Evolutionary conservation across 2,113 vertebrate species (phyloP).

Genomic region (Saimiri boliviensis): DNA sequence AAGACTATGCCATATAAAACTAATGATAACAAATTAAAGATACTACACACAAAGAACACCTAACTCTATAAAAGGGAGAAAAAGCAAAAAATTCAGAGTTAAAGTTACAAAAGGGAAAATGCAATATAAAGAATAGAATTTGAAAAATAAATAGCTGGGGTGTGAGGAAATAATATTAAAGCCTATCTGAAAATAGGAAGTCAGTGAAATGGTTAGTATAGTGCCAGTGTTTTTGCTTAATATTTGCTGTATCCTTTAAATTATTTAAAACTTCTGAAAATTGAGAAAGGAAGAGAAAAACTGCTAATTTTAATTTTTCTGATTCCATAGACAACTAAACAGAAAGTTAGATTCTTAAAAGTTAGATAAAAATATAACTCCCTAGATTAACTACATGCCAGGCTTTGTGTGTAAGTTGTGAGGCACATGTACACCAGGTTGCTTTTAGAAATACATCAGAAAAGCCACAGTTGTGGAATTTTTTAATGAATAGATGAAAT

Average conservation of each 20-base stretch:
- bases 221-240: not conserved
- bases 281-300: not conserved
- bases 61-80: not conserved
- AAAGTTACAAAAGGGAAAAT: not conserved
- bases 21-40: not conserved
- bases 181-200: not conserved
- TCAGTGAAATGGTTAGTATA: not conserved
- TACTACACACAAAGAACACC: not conserved
- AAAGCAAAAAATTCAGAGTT: not conserved
- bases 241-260: not conserved
- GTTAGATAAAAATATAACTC: not conserved
- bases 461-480: not conserved
- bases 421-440: not conserved
- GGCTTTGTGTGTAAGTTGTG: not conserved
- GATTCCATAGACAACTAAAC: not conserved
- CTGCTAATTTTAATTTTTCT: not conserved
- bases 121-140: not conserved
- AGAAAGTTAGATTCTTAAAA: not conserved
- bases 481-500: constrained; percentile 8
- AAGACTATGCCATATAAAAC: not conserved
- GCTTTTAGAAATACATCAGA: not conserved
- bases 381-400: not conserved
- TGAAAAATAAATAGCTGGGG: not conserved
- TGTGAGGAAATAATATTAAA: not conserved
- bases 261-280: constrained; percentile 39